phyloP scores from a whole-genome alignment of 2,797 vertebrate genomes.

The Botia kubotai region DNA sequence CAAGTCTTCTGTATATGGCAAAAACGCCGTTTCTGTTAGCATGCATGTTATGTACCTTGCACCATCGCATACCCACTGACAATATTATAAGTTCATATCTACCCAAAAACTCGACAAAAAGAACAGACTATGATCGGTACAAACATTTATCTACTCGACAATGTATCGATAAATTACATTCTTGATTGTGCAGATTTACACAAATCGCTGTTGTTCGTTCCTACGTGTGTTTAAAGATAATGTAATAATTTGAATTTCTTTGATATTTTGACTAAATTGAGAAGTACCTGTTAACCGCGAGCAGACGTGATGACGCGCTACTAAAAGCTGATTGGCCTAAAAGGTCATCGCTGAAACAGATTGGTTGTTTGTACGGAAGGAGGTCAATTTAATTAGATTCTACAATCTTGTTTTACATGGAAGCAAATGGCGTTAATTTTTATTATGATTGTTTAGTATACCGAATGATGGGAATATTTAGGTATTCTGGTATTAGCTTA shows the following conservation, averaged over 20 bases:
- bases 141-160: background rate
- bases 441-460: no score
- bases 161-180: no score
- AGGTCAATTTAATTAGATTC: background rate
- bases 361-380: background rate
- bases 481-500: no score
- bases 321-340: background rate
- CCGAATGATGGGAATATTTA: no score
- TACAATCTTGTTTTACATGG: no score
- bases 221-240: background rate
- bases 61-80: no score
- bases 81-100: background rate
- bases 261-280: background rate
- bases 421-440: no score
- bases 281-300: background rate
- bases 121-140: background rate
- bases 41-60: background rate
- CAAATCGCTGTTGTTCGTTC: background rate
- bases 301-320: background rate
- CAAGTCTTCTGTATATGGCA: background rate
- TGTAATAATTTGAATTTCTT: background rate
- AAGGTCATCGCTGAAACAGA: background rate
- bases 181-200: background rate
- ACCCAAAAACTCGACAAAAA: background rate
- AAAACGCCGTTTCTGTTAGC: background rate